Evolutionary conservation across 2,113 vertebrate species (phyloP), one percentile per base, ranked within the genome.

Genomic region (Myotis davidii): DNA sequence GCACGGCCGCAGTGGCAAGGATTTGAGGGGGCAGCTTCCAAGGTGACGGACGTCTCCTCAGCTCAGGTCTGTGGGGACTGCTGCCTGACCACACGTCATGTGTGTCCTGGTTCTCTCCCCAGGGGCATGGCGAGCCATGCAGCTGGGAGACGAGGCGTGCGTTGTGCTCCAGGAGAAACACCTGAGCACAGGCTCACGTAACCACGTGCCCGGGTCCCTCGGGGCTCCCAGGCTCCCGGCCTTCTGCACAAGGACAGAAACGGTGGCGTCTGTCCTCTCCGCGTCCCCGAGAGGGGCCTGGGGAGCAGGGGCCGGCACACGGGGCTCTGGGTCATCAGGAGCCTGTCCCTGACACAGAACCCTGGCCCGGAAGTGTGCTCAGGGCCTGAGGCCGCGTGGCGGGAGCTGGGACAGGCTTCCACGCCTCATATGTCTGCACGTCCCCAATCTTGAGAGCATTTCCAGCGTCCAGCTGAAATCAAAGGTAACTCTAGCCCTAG

Each of bases 401-500:
- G 12, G 48, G 61, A 39, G 7, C 0, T 1, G 9, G 25, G 37
- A 59, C 52, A 48, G 37, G 5, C 10, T n/a, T 20, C n/a, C 32
- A 48, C 0, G 3, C 0, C 5, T 8, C 0, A 0, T 0, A 1
- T 7, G 23, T 37, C 21, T 10, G 8, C 54, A 7, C 23, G 3
- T 21, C 9, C 27, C 42, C 25, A 27, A 21, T 20, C 25, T 39
- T 13, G 52, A 21, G 45, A 42, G 29, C 13, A n/a, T 13, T 69
- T 73, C 27, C 6, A 11, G 81, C 12, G 14, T 6, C 14, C 21
- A n/a, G 79, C 67, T 18, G 3, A 52, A 52, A 50, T 20, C 3
- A 39, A 64, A 34, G 72, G 48, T 20, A 21, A 14, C 12, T 12
- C 23, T 21, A 21, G 54, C 54, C 54, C 54, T 8, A 8, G 54